phyloP scores from a whole-genome alignment of 2,113 vertebrate genomes.

The Etheostoma cragini region DNA sequence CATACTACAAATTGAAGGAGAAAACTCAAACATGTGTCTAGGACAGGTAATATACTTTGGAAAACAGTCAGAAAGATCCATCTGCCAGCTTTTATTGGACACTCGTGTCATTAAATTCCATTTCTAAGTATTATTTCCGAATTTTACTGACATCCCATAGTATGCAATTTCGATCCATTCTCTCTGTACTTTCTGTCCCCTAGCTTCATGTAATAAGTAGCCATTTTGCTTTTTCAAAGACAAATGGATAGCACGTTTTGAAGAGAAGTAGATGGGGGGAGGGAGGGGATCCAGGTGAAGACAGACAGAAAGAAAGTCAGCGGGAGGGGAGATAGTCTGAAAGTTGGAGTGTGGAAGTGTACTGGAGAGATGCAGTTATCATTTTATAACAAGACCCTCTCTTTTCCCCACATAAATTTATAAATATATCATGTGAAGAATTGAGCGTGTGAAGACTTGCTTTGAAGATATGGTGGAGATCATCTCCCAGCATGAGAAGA shows the following conservation, averaged over 20 bases:
- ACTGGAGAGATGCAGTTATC: slow-evolving; percentile 51
- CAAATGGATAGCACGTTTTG: slow-evolving; percentile 51
- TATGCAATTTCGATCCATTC: slow-evolving; percentile 34
- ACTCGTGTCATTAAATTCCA: slow-evolving; percentile 5
- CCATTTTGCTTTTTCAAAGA: slow-evolving; percentile 46
- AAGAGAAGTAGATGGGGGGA: slow-evolving; percentile 25
- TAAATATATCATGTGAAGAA: slow-evolving; percentile 38
- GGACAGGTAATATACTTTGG: background rate
- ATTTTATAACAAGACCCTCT: slow-evolving; percentile 40
- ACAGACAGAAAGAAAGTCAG: slow-evolving; percentile 25
- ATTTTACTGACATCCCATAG: slow-evolving; percentile 30
- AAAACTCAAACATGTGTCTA: no score
- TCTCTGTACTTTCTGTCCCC: slow-evolving; percentile 36
- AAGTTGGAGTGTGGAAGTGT: slow-evolving; percentile 31
- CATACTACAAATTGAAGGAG: no score
- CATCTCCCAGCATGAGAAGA: slow-evolving; percentile 47
- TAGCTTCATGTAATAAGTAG: slow-evolving; percentile 53
- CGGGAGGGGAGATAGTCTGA: slow-evolving; percentile 29
- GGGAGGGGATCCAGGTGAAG: slow-evolving; percentile 13
- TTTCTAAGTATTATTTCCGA: slow-evolving; percentile 10
- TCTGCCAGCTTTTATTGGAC: background rate
- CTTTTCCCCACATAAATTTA: slow-evolving; percentile 36
- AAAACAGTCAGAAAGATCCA: slow-evolving; percentile 2
- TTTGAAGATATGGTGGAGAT: slow-evolving; percentile 58
- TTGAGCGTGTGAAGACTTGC: slow-evolving; percentile 11